phyloP scores from a whole-genome alignment of 2,888 invertebrate genomes.

The Proisotoma minuta region DNA sequence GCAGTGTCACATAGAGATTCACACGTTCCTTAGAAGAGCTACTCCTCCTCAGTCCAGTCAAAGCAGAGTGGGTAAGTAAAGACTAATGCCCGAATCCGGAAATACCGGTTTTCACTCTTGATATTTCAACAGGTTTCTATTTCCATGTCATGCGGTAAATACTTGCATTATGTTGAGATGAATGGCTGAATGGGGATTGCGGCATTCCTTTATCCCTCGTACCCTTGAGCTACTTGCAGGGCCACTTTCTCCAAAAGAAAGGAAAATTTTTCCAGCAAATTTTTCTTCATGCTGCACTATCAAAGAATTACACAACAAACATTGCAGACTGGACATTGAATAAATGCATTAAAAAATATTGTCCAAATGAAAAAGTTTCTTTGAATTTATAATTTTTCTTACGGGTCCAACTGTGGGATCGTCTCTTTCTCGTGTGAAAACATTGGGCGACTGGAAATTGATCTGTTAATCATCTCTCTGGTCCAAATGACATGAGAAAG shows the following conservation, averaged over 20 bases:
- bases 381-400: not conserved
- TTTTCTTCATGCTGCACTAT: not conserved
- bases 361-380: not conserved
- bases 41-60: not conserved
- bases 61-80: not conserved
- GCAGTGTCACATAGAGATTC: not conserved
- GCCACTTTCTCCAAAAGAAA: conserved; percentile 7
- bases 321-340: not conserved
- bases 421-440: conserved; percentile 1
- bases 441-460: conserved; percentile 3
- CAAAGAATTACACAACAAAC: conserved; percentile 15
- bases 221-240: not conserved
- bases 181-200: conserved; percentile 10
- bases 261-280: not conserved
- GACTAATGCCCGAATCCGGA: not conserved
- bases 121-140: not conserved
- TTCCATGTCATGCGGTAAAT: conserved; percentile 15
- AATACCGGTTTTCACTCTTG: not conserved
- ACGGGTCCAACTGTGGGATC: not conserved
- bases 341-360: not conserved
- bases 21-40: not conserved
- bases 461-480: conserved; percentile 7
- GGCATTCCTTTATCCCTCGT: conserved; percentile 13
- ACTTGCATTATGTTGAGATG: not conserved
- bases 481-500: not conserved